phyloP scores from a whole-genome alignment of 2,113 vertebrate genomes.

The Barnardius zonarius region DNA sequence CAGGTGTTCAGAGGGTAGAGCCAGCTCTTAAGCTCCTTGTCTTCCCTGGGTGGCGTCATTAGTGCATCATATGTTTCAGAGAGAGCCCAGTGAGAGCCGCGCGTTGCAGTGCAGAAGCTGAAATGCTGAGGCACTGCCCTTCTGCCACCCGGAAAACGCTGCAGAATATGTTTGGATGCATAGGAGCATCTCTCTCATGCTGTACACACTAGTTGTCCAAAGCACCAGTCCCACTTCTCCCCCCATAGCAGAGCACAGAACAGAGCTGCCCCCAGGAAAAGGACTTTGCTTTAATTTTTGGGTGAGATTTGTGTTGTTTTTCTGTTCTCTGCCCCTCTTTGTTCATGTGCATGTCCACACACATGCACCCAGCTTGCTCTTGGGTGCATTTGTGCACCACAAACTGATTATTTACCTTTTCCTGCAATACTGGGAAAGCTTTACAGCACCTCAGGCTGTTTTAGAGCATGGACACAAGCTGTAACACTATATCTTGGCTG shows the following conservation, averaged over 20 bases:
- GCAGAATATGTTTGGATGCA: not conserved
- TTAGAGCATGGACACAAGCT: not conserved
- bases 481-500: not conserved
- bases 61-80: conserved; percentile 59
- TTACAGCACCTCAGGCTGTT: not conserved
- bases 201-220: not conserved
- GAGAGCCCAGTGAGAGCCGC: not conserved
- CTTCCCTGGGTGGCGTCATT: conserved; percentile 56
- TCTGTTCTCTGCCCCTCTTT: not conserved
- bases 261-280: not conserved
- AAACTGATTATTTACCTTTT: not conserved
- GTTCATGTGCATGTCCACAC: not conserved
- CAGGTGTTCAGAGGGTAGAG: conserved; percentile 50
- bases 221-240: not conserved
- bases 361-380: not conserved
- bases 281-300: not conserved
- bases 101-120: not conserved
- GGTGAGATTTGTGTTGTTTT: not conserved
- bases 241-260: not conserved
- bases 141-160: rapidly evolving
- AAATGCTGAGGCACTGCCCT: not conserved
- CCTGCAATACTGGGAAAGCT: not conserved
- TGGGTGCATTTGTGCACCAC: not conserved
- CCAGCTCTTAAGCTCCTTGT: conserved; percentile 63
- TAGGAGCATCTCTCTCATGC: not conserved